These are phyloP conservation scores for Tauraco erythrolophus DNA, from an alignment of 2,113 vertebrate species.

Conservation along the genomic window DNA sequence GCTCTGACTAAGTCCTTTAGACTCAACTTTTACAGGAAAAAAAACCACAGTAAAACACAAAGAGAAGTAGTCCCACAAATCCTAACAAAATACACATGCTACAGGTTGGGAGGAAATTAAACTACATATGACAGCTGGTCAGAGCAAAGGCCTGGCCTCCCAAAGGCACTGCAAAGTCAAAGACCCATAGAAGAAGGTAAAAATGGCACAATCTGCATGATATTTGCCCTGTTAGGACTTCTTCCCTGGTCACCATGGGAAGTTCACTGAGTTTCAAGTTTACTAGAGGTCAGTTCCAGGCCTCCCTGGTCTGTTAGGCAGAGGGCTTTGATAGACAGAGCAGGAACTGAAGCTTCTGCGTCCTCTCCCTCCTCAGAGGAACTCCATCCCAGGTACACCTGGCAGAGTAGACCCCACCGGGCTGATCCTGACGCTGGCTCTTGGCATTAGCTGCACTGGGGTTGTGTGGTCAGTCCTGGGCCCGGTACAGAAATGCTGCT, in stretches of 20 bases:
- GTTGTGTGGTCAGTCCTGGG: background rate
- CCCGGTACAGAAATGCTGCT: background rate
- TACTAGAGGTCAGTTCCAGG: background rate
- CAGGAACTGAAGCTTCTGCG: background rate
- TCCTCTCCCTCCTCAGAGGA: background rate
- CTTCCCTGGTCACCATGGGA: background rate
- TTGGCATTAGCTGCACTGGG: background rate
- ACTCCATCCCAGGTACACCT: background rate
- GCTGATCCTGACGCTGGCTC: background rate
- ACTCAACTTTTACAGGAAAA: background rate
- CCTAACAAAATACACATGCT: background rate
- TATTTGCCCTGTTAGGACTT: background rate
- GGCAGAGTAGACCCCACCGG: no score
- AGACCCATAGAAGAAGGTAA: background rate
- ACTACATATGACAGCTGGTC: background rate
- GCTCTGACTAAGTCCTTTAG: background rate
- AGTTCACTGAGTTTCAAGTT: background rate
- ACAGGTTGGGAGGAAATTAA: background rate
- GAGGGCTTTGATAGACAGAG: background rate
- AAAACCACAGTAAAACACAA: background rate
- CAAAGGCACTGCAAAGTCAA: background rate
- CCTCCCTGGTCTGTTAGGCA: background rate
- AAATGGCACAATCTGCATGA: background rate
- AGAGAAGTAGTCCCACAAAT: background rate
- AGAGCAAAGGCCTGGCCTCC: background rate